A percentile compares a stretch with the other conserved stretches of the same genome.
Conservation (phyloP, 2,113 vertebrate genomes). For the Psilopsiagon aurifrons region DNA sequence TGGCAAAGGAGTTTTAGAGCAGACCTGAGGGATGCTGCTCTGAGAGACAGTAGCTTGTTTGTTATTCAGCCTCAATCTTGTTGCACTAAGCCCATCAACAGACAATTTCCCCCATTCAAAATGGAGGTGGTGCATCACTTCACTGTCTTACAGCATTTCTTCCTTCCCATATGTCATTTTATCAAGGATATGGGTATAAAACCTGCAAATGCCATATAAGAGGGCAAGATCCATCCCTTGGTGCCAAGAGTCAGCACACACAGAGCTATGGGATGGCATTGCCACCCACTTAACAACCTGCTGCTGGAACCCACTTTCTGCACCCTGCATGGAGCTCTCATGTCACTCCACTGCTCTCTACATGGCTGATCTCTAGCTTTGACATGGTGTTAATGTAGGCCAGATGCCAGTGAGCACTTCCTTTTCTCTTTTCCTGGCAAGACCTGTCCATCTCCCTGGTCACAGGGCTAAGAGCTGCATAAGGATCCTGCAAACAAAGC, state of each 20-base stretch:
- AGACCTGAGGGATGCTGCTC: background rate
- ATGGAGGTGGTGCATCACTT: background rate
- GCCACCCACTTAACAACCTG: background rate
- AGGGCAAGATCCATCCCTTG: background rate
- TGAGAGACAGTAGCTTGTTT: background rate
- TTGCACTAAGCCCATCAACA: background rate
- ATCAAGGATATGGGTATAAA: background rate
- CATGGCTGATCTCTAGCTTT: rapidly evolving
- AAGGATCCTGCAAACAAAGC: background rate
- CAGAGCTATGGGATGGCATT: background rate
- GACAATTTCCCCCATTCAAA: background rate
- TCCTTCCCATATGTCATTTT: background rate
- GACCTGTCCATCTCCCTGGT: rapidly evolving
- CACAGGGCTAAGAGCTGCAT: background rate
- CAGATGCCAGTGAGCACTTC: background rate
- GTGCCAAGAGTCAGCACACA: background rate
- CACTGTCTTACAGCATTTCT: background rate
- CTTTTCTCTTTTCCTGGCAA: background rate
- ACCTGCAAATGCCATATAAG: background rate
- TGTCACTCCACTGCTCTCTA: background rate
- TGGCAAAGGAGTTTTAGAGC: background rate
- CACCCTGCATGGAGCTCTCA: rapidly evolving
- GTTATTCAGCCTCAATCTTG: background rate
- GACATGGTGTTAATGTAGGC: rapidly evolving
- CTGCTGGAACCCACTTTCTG: background rate